A percentile compares a stretch with the other conserved stretches of the same genome.
Evolutionary conservation across 2,888 invertebrate species (phyloP).

Genomic region (Aleiodes testaceus): DNA sequence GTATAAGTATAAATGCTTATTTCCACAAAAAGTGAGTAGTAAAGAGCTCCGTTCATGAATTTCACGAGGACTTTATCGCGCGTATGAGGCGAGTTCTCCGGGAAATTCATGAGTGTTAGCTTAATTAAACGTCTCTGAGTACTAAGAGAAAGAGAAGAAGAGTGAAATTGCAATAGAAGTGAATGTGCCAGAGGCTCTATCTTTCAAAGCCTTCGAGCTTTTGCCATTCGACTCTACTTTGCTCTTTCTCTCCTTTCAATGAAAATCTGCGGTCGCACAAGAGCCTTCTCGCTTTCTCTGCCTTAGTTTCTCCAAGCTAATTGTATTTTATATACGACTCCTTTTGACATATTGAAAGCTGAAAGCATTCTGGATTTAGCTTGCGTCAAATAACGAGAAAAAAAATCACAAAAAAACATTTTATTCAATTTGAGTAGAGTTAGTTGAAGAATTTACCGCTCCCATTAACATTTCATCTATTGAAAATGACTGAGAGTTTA

Average conservation of each 20-base stretch:
- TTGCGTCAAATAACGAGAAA: neutral
- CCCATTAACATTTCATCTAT: too few species aligned
- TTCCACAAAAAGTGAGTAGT: neutral
- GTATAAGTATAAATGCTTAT: neutral
- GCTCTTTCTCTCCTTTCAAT: slow-evolving; percentile 22
- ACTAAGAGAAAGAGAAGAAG: slow-evolving; percentile 10
- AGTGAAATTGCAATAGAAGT: slow-evolving; percentile 28
- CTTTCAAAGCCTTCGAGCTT: slow-evolving; percentile 44
- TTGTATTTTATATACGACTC: slow-evolving; percentile 49
- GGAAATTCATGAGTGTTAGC: slow-evolving; percentile 29
- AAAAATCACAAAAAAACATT: neutral
- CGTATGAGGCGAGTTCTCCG: neutral
- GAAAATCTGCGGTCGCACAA: slow-evolving; percentile 36
- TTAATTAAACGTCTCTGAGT: slow-evolving; percentile 41
- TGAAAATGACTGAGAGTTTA: neutral
- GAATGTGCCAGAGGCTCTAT: slow-evolving; percentile 35
- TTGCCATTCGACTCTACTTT: slow-evolving; percentile 21
- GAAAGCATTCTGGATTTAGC: slow-evolving; percentile 33
- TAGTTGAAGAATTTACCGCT: too few species aligned
- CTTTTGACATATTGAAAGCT: slow-evolving; percentile 51
- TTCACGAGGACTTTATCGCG: slow-evolving; percentile 6
- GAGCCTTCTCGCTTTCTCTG: slow-evolving; percentile 39
- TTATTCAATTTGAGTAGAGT: too few species aligned
- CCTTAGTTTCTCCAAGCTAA: slow-evolving; percentile 40
- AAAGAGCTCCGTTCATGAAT: slow-evolving; percentile 18